Conservation (phyloP, 2,888 invertebrate species). For the Eupsilia transversa region DNA sequence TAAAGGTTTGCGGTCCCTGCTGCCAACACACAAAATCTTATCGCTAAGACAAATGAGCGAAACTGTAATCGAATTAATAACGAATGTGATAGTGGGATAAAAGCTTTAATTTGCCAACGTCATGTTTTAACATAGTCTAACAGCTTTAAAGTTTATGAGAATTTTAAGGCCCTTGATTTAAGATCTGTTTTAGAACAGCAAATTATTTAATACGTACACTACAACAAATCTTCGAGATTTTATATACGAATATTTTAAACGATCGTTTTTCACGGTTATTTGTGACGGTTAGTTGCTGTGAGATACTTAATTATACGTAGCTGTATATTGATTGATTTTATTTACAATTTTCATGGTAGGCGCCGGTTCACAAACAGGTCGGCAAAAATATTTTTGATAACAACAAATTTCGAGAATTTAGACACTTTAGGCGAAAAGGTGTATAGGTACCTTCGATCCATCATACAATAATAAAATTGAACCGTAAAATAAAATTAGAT, state of each 20-base stretch:
- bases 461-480: background rate
- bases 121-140: background rate
- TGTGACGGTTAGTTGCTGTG: slow-evolving; percentile 4
- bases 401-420: background rate
- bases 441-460: background rate
- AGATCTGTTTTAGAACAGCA: background rate
- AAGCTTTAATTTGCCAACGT: slow-evolving; percentile 27
- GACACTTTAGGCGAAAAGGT: too few relatives aligned
- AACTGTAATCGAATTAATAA: slow-evolving; percentile 11
- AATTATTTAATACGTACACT: background rate
- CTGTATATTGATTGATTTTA: background rate
- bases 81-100: slow-evolving; percentile 16
- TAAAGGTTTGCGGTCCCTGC: too few relatives aligned
- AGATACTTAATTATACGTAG: background rate
- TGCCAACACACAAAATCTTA: slow-evolving; percentile 16
- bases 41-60: slow-evolving; percentile 23
- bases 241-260: background rate
- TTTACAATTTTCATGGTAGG: background rate
- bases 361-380: background rate
- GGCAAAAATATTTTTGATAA: background rate
- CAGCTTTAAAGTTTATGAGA: background rate
- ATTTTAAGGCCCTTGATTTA: background rate
- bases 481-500: background rate
- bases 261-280: slow-evolving; percentile 7
- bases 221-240: background rate